Base-by-base conservation (phyloP, 2,888 invertebrate species). In the Pollenia angustigena region DNA sequence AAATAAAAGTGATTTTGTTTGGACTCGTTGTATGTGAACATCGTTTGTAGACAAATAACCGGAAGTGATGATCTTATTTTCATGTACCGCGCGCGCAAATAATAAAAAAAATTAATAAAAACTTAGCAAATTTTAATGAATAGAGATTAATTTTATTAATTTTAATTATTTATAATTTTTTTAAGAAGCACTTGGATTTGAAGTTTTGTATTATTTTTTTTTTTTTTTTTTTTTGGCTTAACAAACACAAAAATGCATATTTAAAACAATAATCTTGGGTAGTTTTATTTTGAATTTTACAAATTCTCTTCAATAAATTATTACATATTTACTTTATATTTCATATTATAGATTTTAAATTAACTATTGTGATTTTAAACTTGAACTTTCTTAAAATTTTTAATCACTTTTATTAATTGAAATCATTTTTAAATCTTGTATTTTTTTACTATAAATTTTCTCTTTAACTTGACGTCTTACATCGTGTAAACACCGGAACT, bases 401-500 rank as follows among this genome's bases (percentile, higher is more conserved):
- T 16, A 0, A 9, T 79, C 46, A 44, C 23, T 40, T 71, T 60
- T 72, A n/a, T 60, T 46, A 42, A 40, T 48, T n/a, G 23, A 62
- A 14, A 16, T 72, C 14, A 11, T 78, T 85, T 72, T 11, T 23
- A 11, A 50, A 48, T 62, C 23, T 54, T 68, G 54, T 69, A 56
- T 56, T 80, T 64, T 52, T 18, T 40, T 56, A 50, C 1, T 23
- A 23, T 2, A 40, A 68, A 62, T 62, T 56, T 80, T 80, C 46
- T 79, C 16, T 48, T 18, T 56, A 66, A 66, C 52, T 69, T 86
- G 16, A 66, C 86, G 86, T 87, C 80, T 83, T 76, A 76, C 54
- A 66, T 81, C 87, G 87, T 74, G 81, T 78, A 52, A 84, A 84
- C 85, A 85, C 85, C 88, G 87, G 87, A 88, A 85, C 87, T 79